Evolutionary conservation across 2,888 invertebrate genomes (phyloP).

Genomic region (Chironomus riparius): DNA sequence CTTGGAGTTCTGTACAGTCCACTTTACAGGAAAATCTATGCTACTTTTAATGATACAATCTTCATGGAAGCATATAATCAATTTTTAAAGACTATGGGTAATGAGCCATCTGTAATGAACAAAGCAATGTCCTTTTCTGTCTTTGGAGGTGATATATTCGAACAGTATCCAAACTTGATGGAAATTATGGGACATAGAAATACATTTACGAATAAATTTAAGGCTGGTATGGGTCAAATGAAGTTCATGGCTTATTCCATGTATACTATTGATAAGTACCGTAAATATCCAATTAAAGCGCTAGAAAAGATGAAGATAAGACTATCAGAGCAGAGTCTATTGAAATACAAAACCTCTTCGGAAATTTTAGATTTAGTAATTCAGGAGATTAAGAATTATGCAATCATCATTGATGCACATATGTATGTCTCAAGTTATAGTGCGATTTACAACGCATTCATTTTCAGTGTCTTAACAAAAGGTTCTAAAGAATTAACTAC

Average conservation of each 20-base stretch:
- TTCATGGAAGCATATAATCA: conserved; percentile 34
- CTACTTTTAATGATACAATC: conserved; percentile 36
- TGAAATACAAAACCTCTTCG: not conserved
- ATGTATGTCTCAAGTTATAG: conserved; percentile 44
- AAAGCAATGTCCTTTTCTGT: conserved; percentile 52
- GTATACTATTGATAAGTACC: no score
- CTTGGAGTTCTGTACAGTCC: not conserved
- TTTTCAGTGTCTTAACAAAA: conserved; percentile 48
- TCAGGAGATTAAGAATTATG: not conserved
- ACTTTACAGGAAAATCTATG: not conserved
- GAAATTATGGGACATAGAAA: conserved; percentile 44
- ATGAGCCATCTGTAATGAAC: conserved; percentile 43
- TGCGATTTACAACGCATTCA: conserved; percentile 47
- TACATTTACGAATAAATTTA: conserved; percentile 29
- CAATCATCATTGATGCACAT: conserved; percentile 37
- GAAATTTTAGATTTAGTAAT: conserved; percentile 1
- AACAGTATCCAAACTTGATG: conserved; percentile 42
- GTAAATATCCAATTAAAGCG: not conserved
- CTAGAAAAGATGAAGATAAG: not conserved
- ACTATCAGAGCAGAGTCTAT: not conserved
- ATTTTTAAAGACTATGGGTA: conserved; percentile 38
- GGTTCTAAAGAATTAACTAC: conserved; percentile 49
- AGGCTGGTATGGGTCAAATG: not conserved
- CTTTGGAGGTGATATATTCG: conserved; percentile 52
- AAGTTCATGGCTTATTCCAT: no score